Percentiles rank a stretch among this genome's conserved stretches.
Evolutionary conservation across 2,888 invertebrate genomes (phyloP).

Genomic region (Drosophila ustulata): DNA sequence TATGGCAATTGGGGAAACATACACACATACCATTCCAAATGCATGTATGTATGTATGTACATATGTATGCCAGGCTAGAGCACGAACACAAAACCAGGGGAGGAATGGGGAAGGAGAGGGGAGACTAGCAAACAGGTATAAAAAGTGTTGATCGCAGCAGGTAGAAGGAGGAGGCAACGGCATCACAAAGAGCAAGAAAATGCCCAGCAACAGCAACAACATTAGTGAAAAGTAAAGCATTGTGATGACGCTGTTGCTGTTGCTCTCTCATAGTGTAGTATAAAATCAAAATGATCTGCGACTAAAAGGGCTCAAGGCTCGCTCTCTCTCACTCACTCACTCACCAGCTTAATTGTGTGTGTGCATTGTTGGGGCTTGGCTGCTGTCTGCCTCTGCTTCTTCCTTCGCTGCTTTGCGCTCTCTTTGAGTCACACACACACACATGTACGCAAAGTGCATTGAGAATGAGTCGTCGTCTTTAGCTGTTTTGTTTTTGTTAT

Average conservation of each 20-base stretch:
- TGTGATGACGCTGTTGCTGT: conserved; percentile 11
- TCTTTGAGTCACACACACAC: conserved; percentile 53
- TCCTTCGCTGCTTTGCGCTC: conserved; percentile 16
- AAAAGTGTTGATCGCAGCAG: conserved; percentile 65
- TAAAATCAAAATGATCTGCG: conserved; percentile 32
- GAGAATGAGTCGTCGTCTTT: conserved; percentile 50
- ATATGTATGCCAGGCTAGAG: conserved; percentile 38
- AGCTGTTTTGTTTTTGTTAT: conserved; percentile 31
- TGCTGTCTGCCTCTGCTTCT: conserved; percentile 20
- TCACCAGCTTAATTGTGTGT: not conserved
- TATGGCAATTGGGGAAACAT: conserved; percentile 64
- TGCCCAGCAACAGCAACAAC: conserved; percentile 47
- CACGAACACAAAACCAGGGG: conserved; percentile 7
- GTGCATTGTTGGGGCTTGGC: conserved; percentile 40
- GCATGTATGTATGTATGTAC: conserved; percentile 13
- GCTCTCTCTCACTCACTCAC: not conserved
- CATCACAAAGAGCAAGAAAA: conserved; percentile 66
- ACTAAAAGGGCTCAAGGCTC: conserved; percentile 31
- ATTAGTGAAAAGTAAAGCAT: conserved; percentile 46
- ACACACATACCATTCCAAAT: conserved; percentile 18
- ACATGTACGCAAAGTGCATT: conserved; percentile 48
- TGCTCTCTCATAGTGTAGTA: conserved; percentile 22
- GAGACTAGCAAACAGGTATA: conserved; percentile 69
- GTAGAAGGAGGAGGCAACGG: conserved; percentile 46
- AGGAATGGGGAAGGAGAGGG: not conserved